Conservation (phyloP, 2,888 invertebrate species). For the Nomada ruficornis region DNA sequence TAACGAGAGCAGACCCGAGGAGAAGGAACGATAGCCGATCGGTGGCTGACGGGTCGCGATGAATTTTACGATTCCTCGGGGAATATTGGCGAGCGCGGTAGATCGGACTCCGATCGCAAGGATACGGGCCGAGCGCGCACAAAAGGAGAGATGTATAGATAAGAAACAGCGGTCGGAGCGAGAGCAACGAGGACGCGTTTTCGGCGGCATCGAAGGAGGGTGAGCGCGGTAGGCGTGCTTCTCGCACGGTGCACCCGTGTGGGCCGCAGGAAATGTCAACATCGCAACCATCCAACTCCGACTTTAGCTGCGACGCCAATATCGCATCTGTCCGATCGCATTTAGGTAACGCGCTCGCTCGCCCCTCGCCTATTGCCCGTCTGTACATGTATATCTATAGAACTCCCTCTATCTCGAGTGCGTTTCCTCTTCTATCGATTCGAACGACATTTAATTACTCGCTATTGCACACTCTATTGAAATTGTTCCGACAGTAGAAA, state of each 20-base stretch:
- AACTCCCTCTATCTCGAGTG: too few species aligned
- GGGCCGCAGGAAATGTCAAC: conserved; percentile 77
- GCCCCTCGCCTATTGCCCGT: conserved; percentile 57
- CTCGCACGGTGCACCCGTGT: conserved; percentile 13
- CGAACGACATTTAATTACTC: too few species aligned
- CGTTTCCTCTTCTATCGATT: not conserved
- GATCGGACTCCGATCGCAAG: conserved; percentile 3
- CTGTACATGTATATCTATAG: too few species aligned
- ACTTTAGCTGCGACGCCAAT: conserved; percentile 75
- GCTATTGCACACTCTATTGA: too few species aligned
- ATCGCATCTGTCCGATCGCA: conserved; percentile 81
- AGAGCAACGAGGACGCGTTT: conserved; percentile 15
- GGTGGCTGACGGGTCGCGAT: conserved; percentile 29
- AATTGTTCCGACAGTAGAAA: too few species aligned
- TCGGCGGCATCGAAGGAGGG: not conserved
- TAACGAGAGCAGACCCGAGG: not conserved
- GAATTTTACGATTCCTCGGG: conserved; percentile 72
- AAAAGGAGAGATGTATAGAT: conserved; percentile 27
- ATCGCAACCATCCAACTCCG: conserved; percentile 60
- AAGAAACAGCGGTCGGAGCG: conserved; percentile 4
- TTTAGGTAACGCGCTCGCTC: conserved; percentile 77
- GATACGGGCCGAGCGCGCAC: conserved; percentile 1
- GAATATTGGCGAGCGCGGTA: conserved; percentile 65
- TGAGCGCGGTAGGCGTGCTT: not conserved
- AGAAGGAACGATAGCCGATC: not conserved